Evolutionary conservation across 2,797 vertebrate species (phyloP).

Genomic region (Danio jaintianensis): DNA sequence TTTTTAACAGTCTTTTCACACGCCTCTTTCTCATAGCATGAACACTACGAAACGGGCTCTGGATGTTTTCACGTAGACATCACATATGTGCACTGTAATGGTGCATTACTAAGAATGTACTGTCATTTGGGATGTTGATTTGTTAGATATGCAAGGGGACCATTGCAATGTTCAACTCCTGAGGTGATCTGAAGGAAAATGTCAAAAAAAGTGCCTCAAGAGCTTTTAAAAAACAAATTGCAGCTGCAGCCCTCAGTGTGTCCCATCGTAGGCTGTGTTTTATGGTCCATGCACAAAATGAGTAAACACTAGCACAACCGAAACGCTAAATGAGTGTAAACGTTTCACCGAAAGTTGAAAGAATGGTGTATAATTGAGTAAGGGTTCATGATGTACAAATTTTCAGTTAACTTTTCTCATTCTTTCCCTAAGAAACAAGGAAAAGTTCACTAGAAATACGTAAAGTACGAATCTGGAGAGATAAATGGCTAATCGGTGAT

Average conservation of each 20-base stretch:
- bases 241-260: slow-evolving; percentile 5
- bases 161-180: slow-evolving; percentile 46
- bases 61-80: slow-evolving; percentile 12
- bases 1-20: slow-evolving; percentile 50
- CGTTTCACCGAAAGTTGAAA: not conserved
- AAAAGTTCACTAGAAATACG: slow-evolving; percentile 5
- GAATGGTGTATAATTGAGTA: not conserved
- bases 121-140: slow-evolving; percentile 41
- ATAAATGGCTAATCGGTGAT: not conserved
- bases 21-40: slow-evolving; percentile 38
- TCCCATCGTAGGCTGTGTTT: slow-evolving; percentile 19
- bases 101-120: slow-evolving; percentile 52
- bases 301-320: slow-evolving; percentile 21
- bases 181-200: slow-evolving; percentile 52
- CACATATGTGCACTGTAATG: slow-evolving; percentile 36
- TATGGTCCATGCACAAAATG: slow-evolving; percentile 42
- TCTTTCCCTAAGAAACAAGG: not conserved
- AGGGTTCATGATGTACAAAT: not conserved
- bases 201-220: slow-evolving; percentile 57
- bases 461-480: not conserved
- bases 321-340: slow-evolving; percentile 21
- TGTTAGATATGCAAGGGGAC: slow-evolving; percentile 45
- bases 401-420: slow-evolving; percentile 6
- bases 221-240: slow-evolving; percentile 36
- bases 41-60: slow-evolving; percentile 51